These are phyloP conservation scores for Anastrepha ludens DNA, from an alignment of 1,140 invertebrate species.

Conservation along the genomic window DNA sequence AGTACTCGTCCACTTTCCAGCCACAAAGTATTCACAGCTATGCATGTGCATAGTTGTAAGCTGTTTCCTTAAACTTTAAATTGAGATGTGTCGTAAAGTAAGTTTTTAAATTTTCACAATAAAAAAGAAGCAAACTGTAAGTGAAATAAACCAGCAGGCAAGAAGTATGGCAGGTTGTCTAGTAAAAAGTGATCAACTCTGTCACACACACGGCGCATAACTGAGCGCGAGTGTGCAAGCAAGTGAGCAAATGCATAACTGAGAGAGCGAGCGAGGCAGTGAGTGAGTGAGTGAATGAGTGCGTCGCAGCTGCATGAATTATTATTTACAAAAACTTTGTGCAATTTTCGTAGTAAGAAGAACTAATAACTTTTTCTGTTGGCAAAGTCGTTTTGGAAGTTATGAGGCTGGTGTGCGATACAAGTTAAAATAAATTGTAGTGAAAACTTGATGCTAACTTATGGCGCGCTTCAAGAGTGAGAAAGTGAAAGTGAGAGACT, in stretches of 20 bases:
- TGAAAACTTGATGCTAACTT: constrained; percentile 23
- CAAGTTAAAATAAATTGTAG: constrained; percentile 36
- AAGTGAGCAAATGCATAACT: not conserved
- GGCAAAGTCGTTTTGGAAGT: not conserved
- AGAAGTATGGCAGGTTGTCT: not conserved
- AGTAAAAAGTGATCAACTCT: not conserved
- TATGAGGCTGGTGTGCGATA: not conserved
- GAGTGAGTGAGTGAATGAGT: not conserved
- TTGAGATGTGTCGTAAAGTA: constrained; percentile 33
- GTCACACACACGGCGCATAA: not conserved
- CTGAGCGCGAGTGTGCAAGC: not conserved
- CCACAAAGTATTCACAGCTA: too few species aligned
- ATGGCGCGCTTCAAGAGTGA: not conserved
- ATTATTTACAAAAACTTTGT: constrained; percentile 20
- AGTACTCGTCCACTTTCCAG: too few species aligned
- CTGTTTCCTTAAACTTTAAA: constrained; percentile 16
- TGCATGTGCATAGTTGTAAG: not conserved
- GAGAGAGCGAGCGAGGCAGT: not conserved
- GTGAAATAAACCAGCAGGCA: not conserved
- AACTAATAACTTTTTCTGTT: constrained; percentile 13
- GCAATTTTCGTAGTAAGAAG: not conserved
- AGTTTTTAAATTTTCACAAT: constrained; percentile 8
- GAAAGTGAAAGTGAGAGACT: too few species aligned
- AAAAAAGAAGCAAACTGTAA: not conserved
- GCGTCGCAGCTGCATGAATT: not conserved